These are phyloP conservation scores for Alviniconcha strummeri DNA, from an alignment of 2,888 invertebrate genomes.

Conservation along the genomic window DNA sequence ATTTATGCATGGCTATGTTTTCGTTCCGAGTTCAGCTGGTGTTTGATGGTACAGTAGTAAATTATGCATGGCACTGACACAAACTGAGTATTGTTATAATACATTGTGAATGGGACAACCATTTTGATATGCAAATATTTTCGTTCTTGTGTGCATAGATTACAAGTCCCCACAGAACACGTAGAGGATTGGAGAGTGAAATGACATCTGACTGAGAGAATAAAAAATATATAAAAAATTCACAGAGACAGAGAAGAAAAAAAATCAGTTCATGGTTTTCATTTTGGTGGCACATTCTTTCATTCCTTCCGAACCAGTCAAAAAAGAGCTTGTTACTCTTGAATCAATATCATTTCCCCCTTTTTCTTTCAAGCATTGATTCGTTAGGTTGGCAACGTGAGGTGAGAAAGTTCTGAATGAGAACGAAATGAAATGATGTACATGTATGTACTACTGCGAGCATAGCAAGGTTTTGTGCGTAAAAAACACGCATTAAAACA, in stretches of 20 bases:
- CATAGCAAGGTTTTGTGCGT: background rate
- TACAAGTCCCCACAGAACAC: background rate
- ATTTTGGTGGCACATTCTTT: background rate
- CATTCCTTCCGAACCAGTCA: background rate
- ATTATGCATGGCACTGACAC: background rate
- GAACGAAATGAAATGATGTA: background rate
- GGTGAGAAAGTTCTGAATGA: background rate
- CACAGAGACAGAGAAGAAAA: background rate
- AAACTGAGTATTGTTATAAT: conserved; percentile 3
- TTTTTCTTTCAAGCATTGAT: too few species aligned
- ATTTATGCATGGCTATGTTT: too few species aligned
- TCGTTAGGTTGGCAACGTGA: background rate
- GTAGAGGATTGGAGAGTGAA: background rate
- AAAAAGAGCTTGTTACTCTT: background rate
- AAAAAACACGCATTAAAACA: too few species aligned
- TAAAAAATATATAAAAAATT: background rate
- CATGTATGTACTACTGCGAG: background rate
- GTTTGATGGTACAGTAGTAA: background rate
- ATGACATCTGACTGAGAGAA: background rate
- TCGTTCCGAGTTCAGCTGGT: too few species aligned
- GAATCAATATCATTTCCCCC: too few species aligned
- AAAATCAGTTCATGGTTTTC: too few species aligned
- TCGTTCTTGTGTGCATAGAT: conserved; percentile 19
- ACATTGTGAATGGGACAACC: background rate
- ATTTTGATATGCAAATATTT: conserved; percentile 20